Evolutionary conservation across 1,140 invertebrate genomes (phyloP).

Genomic region (Theocolax elegans): DNA sequence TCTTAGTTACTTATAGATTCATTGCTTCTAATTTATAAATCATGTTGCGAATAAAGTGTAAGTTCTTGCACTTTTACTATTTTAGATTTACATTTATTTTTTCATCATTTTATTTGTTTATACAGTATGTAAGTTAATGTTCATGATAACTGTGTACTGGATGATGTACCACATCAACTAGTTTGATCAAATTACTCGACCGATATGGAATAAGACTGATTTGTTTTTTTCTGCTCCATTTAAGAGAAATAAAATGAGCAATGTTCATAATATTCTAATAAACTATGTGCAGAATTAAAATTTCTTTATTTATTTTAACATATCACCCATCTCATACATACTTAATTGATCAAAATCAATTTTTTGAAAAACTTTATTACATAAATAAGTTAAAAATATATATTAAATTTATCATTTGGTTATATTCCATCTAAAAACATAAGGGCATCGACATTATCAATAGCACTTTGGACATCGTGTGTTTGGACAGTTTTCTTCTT

Average conservation of each 20-base stretch:
- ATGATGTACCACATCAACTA: slow-evolving; percentile 1
- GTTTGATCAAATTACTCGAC: slow-evolving; percentile 25
- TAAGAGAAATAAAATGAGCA: slow-evolving; percentile 24
- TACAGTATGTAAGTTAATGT: slow-evolving; percentile 21
- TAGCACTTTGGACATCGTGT: slow-evolving; percentile 80
- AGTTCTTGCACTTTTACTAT: slow-evolving; percentile 6
- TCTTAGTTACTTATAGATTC: slow-evolving; percentile 5
- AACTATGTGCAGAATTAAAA: slow-evolving; percentile 25
- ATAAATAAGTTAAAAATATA: neutral
- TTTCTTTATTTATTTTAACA: slow-evolving; percentile 8
- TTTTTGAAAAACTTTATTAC: too few relatives aligned
- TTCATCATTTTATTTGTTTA: slow-evolving; percentile 26
- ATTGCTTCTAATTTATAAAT: slow-evolving; percentile 10
- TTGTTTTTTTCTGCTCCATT: slow-evolving; percentile 28
- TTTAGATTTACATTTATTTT: slow-evolving; percentile 14
- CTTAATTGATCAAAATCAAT: slow-evolving; percentile 32
- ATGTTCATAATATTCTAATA: slow-evolving; percentile 34
- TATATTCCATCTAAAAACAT: slow-evolving; percentile 84
- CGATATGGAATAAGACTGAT: slow-evolving; percentile 36
- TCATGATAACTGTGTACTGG: slow-evolving; percentile 4
- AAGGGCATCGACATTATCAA: slow-evolving; percentile 78
- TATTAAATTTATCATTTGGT: slow-evolving; percentile 56
- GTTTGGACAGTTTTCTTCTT: slow-evolving; percentile 88
- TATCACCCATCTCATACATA: neutral
- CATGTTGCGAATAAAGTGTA: slow-evolving; percentile 1